Base-by-base conservation (phyloP, 2,797 vertebrate genomes). In the Acanthis flammea region DNA sequence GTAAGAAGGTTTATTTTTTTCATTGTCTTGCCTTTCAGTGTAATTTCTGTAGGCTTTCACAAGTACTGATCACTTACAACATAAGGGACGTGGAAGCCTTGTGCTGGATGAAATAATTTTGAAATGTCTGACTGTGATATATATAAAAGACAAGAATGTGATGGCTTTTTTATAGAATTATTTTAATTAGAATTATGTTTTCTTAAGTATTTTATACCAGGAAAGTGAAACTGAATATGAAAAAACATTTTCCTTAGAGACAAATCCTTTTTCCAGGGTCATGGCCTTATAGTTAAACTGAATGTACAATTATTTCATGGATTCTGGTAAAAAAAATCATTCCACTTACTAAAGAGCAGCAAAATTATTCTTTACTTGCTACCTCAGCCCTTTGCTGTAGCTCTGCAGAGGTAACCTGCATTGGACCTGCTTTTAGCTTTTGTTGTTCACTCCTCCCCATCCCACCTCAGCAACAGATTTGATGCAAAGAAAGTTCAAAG, bases 161-260 rank as follows among this genome's bases (percentile, higher is more conserved):
- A 82, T 94, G 67, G 87, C 41, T 87, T 93, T 95, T 95, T 93
- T 14, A 92, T 83, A 35, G 77, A 92, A 85, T 85, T 96, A 79
- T 85, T 95, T 95, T 92, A 95, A 94, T 70, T 48, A 80, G 54
- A 92, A 94, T 94, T 93, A 93, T 33, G 7, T 92, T 95, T 96
- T 92, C 76, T 93, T 92, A 84, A 95, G 90, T 95, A 86, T 95
- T 96, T 95, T 76, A 86, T 96, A 76, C 19, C 14, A 73, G 30
- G 35, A 86, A 90, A 95, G 50, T 81, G 88, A 95, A 95, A 93
- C 70, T 68, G 86, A 95, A 72, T 95, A 90, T 75, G 79, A 93
- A 94, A 95, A 95, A 95, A 81, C 83, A 95, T 41, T 92, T 90
- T 70, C 54, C 82, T 88, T 70, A 81, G 25, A 84, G 79, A 44